Evolutionary conservation across 2,797 vertebrate genomes (phyloP).

Genomic region (Hypotaenidia okinawae): DNA sequence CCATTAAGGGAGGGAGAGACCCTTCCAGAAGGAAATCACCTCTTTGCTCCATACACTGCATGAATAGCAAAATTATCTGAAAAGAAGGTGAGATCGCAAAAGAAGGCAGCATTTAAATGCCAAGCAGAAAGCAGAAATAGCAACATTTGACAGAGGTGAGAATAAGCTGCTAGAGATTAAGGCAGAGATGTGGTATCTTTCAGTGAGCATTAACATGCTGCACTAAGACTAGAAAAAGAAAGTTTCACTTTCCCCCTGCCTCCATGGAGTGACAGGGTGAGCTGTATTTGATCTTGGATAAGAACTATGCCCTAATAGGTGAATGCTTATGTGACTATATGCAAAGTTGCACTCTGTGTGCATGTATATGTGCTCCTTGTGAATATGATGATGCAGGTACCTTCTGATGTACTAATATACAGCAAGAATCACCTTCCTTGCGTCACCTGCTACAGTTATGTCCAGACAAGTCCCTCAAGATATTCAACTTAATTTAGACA

Average conservation of each 20-base stretch:
- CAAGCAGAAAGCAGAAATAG: conserved; percentile 20
- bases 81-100: conserved; percentile 12
- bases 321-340: neutral
- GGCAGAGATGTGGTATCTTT: neutral
- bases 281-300: neutral
- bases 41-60: neutral
- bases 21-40: neutral
- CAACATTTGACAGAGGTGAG: neutral
- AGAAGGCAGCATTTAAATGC: conserved; percentile 8
- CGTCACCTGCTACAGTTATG: neutral
- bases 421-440: neutral
- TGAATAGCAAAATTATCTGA: conserved; percentile 5
- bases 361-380: neutral
- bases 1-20: neutral
- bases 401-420: neutral
- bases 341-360: neutral
- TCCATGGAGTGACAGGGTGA: neutral
- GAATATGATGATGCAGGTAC: neutral
- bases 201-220: neutral
- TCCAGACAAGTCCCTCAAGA: neutral
- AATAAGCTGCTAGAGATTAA: neutral
- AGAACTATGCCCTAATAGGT: neutral
- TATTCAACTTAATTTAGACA: neutral
- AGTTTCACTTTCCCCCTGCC: neutral
- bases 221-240: neutral